Conservation (phyloP, 2,113 vertebrate species). For the Saccopteryx leptura region DNA sequence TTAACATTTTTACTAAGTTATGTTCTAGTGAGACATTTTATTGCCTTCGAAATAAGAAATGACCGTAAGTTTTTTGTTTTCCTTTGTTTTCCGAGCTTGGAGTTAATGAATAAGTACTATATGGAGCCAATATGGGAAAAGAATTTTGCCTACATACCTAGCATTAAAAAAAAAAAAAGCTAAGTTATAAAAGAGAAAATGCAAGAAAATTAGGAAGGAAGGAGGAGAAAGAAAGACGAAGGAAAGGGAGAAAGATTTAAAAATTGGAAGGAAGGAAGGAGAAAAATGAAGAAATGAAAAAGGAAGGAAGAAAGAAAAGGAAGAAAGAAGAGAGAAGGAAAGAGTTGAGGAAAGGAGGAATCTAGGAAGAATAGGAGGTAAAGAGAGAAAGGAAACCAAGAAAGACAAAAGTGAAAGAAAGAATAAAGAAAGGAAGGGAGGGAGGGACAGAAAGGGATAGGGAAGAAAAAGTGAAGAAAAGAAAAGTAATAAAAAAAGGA, state of each 20-base stretch:
- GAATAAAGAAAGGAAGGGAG: background rate
- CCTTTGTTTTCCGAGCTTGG: constrained; percentile 41
- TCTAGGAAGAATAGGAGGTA: too few relatives aligned
- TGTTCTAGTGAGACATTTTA: constrained; percentile 81
- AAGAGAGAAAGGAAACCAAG: background rate
- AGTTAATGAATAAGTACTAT: constrained; percentile 17
- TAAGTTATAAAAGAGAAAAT: background rate
- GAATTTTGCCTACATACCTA: constrained; percentile 14
- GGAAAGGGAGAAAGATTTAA: background rate
- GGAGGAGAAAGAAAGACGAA: background rate
- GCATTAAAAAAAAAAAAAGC: background rate
- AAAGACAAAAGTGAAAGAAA: too few relatives aligned
- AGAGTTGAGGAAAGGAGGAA: too few relatives aligned
- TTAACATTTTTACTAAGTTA: constrained; percentile 83
- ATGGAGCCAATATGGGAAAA: background rate
- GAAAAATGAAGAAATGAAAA: too few relatives aligned
- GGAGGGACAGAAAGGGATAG: accelerated
- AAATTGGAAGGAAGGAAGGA: background rate
- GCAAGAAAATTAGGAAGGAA: background rate
- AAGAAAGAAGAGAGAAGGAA: background rate
- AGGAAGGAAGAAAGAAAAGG: background rate
- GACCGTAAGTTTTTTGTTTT: constrained; percentile 75
- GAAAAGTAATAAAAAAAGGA: background rate
- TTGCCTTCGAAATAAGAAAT: constrained; percentile 79
- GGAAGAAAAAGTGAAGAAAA: background rate